A percentile compares a stretch with the other conserved stretches of the same genome.
Evolutionary conservation across 1,140 invertebrate genomes (phyloP).

Genomic region (Hycleus phaleratus): DNA sequence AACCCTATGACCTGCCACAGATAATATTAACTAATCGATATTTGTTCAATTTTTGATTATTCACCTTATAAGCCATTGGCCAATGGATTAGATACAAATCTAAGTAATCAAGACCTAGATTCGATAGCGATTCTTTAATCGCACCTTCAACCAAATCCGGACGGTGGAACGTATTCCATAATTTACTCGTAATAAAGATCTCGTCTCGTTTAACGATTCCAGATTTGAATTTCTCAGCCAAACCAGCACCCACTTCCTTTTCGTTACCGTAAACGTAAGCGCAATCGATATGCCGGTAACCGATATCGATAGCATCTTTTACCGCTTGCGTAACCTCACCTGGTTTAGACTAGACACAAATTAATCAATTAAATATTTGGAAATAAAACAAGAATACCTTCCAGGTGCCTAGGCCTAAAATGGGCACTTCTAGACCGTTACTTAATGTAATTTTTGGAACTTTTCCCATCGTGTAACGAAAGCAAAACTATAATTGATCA

Average conservation of each 20-base stretch:
- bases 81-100: constrained; percentile 76
- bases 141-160: constrained; percentile 51
- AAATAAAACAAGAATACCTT: constrained; percentile 44
- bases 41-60: background rate
- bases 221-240: constrained; percentile 56
- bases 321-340: constrained; percentile 53
- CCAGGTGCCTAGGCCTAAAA: constrained; percentile 73
- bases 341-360: constrained; percentile 45
- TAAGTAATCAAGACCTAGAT: constrained; percentile 62
- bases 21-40: too few relatives aligned
- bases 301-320: constrained; percentile 55
- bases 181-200: constrained; percentile 51
- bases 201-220: constrained; percentile 55
- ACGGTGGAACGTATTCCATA: constrained; percentile 69
- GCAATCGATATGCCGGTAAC: constrained; percentile 69
- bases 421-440: constrained; percentile 57
- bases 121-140: constrained; percentile 47
- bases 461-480: too few relatives aligned
- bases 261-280: constrained; percentile 70
- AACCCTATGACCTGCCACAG: too few relatives aligned
- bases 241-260: constrained; percentile 59
- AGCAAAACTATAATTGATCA: too few relatives aligned
- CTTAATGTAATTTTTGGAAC: constrained; percentile 30
- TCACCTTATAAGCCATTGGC: constrained; percentile 48
- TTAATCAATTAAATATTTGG: background rate